Evolutionary conservation across 2,113 vertebrate genomes (phyloP).

Genomic region (Loxodonta africana): DNA sequence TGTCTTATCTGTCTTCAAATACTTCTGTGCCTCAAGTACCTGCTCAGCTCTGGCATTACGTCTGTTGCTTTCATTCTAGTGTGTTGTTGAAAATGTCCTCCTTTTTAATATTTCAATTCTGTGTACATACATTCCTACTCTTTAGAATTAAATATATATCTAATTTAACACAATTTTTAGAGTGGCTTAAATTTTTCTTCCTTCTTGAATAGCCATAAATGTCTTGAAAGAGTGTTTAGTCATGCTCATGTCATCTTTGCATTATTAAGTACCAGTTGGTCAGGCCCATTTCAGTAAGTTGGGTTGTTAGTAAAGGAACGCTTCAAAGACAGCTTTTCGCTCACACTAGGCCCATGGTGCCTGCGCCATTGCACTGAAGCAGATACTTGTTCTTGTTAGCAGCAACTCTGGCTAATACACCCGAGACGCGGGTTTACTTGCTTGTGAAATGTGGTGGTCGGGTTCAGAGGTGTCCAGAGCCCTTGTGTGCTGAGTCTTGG

Average conservation of each 20-base stretch:
- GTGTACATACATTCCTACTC: neutral
- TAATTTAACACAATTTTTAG: neutral
- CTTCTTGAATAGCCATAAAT: neutral
- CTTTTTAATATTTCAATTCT: neutral
- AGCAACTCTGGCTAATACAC: neutral
- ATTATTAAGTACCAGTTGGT: accelerated
- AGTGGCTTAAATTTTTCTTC: neutral
- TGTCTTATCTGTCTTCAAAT: neutral
- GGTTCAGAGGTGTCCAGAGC: neutral
- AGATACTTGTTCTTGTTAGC: neutral
- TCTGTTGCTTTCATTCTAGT: neutral
- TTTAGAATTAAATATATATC: neutral
- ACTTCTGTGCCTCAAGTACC: neutral
- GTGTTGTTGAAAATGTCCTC: neutral
- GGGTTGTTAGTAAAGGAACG: neutral
- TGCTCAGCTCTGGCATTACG: neutral
- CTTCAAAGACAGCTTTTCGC: neutral
- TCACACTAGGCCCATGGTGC: accelerated
- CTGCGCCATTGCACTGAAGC: accelerated
- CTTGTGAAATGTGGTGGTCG: slow-evolving; percentile 13
- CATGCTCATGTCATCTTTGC: neutral
- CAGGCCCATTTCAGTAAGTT: neutral
- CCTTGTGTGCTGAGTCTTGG: neutral
- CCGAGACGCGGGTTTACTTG: neutral
- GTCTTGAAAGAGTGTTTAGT: neutral